Evolutionary conservation across 2,888 invertebrate genomes (phyloP), one percentile per base, ranked within the genome.

Genomic region (Drosophila bunnanda): DNA sequence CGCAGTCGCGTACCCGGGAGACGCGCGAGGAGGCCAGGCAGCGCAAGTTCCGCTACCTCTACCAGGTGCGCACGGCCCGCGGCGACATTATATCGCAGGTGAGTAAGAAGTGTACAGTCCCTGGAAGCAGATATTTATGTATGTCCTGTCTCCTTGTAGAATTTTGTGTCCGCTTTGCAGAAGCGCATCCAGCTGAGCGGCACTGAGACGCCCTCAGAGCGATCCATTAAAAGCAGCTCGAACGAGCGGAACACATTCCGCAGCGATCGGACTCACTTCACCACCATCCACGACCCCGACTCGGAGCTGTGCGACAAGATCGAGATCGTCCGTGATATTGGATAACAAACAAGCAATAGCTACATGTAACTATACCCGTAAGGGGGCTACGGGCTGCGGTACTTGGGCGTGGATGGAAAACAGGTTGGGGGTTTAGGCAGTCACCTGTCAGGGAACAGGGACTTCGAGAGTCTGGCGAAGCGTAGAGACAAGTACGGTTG

Each of bases 61-160:
- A 97, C 93, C 97, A 97, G 93, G 96, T 97, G 65, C 94, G 97
- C 81, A 96, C 97, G 10, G 96, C 96, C 32, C 96, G 97, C 85
- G 97, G 97, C 15, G 97, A 97, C 92, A 97, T 97, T 76, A 97
- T 97, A 80, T 96, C 97, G 79, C 97, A 97, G 95, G 97, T 96
- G 90, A 76, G 82, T 68, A 25, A 10, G n/a, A 1, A 25, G 0
- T 25, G 15, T 32, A n/a, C 6, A 38, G 15, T 20, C 15, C 10
- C 20, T n/a, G 30, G 17, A 3, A 10, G 30, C 13, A 30, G 32
- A 20, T 20, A 10, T 7, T 34, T 13, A 20, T 28, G 5, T 3
- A n/a, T 20, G 17, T 2, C 2, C 8, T 13, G 17, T 43, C 7
- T 8, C 2, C 70, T 92, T 92, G 22, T 93, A 96, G 96, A 96